Evolutionary conservation across 2,113 vertebrate species (phyloP).

Genomic region (Lynx canadensis): DNA sequence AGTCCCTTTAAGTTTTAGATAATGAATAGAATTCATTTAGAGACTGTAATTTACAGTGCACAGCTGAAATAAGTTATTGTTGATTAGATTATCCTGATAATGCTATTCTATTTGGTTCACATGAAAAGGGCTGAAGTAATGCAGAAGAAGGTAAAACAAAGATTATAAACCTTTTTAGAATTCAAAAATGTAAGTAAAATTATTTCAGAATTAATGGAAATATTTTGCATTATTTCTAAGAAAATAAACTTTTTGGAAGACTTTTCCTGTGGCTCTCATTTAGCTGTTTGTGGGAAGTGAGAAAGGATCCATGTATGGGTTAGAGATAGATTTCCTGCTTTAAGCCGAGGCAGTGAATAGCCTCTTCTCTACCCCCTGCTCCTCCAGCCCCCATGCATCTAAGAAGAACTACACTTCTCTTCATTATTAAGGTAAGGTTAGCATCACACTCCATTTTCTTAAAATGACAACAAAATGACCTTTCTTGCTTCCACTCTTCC

Average conservation of each 20-base stretch:
- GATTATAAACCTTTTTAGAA: background rate
- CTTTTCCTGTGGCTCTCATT: background rate
- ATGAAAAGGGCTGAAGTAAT: conserved; percentile 52
- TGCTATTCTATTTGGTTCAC: conserved; percentile 3
- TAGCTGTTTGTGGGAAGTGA: background rate
- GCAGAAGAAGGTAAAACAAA: background rate
- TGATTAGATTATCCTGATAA: conserved; percentile 64
- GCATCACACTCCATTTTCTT: background rate
- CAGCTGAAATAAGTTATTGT: conserved; percentile 56
- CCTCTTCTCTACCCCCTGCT: background rate
- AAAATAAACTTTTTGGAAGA: background rate
- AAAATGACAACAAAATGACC: background rate
- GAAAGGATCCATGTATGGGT: background rate
- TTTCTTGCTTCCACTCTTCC: background rate
- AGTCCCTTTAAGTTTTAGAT: conserved; percentile 67
- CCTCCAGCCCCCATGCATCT: background rate
- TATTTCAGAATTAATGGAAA: conserved; percentile 58
- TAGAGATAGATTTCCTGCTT: background rate
- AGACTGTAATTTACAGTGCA: conserved; percentile 60
- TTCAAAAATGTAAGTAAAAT: conserved; percentile 8
- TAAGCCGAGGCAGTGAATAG: background rate
- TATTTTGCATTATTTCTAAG: conserved; percentile 18
- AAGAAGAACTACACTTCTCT: conserved; percentile 22
- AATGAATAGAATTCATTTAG: conserved; percentile 74
- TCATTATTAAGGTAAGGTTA: background rate